Evolutionary conservation across 1,140 invertebrate genomes (phyloP), one percentile per base, ranked within the genome.

Genomic region (Thaumetopoea pityocampa): DNA sequence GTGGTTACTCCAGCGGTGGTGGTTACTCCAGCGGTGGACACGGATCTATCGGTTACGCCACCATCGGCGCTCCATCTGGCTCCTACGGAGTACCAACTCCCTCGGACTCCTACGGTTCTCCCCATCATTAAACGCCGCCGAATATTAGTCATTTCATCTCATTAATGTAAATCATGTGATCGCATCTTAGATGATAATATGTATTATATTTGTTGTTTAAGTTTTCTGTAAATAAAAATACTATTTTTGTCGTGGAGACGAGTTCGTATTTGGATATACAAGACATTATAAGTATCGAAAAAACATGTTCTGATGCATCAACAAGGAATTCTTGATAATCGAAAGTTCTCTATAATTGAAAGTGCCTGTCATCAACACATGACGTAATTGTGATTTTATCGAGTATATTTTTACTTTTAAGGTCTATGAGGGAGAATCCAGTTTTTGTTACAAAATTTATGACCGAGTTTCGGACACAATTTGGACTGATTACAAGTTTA

Each of bases 161-260:
- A 67, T 73, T 55, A 62, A 62, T 67, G 53, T 70, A 71, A 71
- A 46, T 52, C 62, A 71, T 78, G 74, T 79, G 78, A 82, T 82
- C 67, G 65, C 64, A 62, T 63, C 57, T 46, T 73, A 77, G 72
- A 63, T 52, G 54, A 59, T 67, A 71, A 63, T 65, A 66, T 79
- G 70, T 80, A 73, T 81, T 80, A 72, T 80, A 79, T 79, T 72
- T 76, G 67, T 79, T 78, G 54, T 65, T 74, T 50, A 79, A 79
- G 78, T 71, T 73, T 79, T 83, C 74, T 83, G 76, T 83, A 79
- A 80, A 81, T 81, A 83, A 77, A 82, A 53, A 46, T 24, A 35
- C 61, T 30, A 40, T 65, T 63, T 57, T 64, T 79, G 71, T 65
- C 72, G 61, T 74, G 67, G 17, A 11, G 14, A 41, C 12, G 24